Conservation (phyloP, 92 coral and sea anemone species). For the Palythoa grandis region DNA sequence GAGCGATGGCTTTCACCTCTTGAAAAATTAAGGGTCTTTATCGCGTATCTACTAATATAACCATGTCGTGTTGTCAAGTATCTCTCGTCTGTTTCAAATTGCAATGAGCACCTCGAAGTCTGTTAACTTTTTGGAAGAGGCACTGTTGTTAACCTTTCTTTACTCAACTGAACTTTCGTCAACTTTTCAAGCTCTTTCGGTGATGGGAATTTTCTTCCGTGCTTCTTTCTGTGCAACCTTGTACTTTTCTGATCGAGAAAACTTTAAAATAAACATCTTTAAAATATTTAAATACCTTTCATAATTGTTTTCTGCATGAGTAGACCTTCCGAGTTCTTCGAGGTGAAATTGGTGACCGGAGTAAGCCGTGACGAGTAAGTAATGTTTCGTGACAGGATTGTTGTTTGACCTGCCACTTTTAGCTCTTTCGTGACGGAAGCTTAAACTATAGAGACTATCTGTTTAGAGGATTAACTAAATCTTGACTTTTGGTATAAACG, state of each 20-base stretch:
- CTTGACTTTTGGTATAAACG: not conserved
- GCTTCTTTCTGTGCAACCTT: not conserved
- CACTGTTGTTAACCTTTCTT: not conserved
- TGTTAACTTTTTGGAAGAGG: not conserved
- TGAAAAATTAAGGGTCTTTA: no score
- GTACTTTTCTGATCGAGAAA: slow-evolving; percentile 8
- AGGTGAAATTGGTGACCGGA: slow-evolving; percentile 48
- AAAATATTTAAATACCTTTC: slow-evolving; percentile 7
- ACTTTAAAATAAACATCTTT: not conserved
- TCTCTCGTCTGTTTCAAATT: not conserved
- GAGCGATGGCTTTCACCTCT: not conserved
- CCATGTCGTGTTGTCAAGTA: not conserved
- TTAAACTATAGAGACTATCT: no score
- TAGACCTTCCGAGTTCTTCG: slow-evolving; percentile 42
- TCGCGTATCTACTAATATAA: no score
- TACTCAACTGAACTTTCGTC: not conserved
- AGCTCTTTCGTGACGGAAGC: not conserved
- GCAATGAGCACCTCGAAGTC: not conserved
- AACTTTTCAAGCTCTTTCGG: slow-evolving; percentile 2
- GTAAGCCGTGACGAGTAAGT: slow-evolving; percentile 41
- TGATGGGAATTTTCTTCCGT: slow-evolving; percentile 5
- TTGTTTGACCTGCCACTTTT: not conserved
- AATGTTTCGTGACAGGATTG: slow-evolving; percentile 1
- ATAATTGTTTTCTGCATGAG: slow-evolving; percentile 34
- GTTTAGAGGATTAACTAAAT: not conserved